Conservation (phyloP, 2,888 invertebrate genomes). For the Siphonodentalium dalli region DNA sequence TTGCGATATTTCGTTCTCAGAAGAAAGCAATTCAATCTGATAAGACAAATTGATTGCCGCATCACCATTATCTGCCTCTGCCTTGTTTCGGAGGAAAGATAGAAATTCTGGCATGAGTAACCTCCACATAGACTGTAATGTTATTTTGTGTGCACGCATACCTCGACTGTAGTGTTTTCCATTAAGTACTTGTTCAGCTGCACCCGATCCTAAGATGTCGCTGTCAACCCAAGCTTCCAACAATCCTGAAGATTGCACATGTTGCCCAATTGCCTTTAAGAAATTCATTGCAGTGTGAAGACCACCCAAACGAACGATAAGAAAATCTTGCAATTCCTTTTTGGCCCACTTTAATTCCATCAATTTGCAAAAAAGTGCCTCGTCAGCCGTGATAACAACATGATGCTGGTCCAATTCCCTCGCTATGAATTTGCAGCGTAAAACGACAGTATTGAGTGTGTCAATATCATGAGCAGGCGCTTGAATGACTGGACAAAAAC, state of each 20-base stretch:
- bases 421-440: background rate
- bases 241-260: background rate
- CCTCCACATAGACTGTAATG: background rate
- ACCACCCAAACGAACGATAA: slow-evolving; percentile 11
- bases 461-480: slow-evolving; percentile 1
- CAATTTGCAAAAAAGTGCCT: slow-evolving; percentile 10
- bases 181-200: background rate
- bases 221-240: background rate
- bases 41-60: too few relatives aligned
- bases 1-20: too few relatives aligned
- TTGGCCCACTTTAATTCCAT: slow-evolving; percentile 20
- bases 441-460: slow-evolving; percentile 2
- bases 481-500: background rate
- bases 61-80: too few relatives aligned
- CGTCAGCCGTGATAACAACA: slow-evolving; percentile 15
- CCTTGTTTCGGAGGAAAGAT: too few relatives aligned
- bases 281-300: slow-evolving; percentile 1
- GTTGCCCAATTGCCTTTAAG: slow-evolving; percentile 1
- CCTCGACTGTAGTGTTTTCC: background rate
- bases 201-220: background rate
- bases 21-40: too few relatives aligned
- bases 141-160: background rate
- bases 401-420: background rate
- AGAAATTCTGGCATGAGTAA: background rate
- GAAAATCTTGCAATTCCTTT: background rate